Evolutionary conservation across 2,797 vertebrate species (phyloP).

Genomic region (Oreonectes daqikongensis): DNA sequence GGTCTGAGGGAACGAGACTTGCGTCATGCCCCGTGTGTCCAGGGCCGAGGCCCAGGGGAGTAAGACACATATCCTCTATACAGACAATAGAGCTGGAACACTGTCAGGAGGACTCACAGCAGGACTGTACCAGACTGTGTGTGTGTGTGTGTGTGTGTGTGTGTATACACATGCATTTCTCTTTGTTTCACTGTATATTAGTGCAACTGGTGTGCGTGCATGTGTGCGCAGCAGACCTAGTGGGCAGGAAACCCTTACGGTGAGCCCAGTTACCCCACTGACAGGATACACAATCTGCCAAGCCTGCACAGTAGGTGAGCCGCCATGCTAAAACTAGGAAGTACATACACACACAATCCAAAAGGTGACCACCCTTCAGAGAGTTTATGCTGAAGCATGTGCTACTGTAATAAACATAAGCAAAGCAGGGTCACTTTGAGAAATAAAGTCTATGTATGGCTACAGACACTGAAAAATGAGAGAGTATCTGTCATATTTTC

Average conservation of each 20-base stretch:
- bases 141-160: slow-evolving; percentile 3
- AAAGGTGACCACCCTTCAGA: slow-evolving; percentile 41
- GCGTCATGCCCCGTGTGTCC: slow-evolving; percentile 84
- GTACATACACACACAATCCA: slow-evolving; percentile 36
- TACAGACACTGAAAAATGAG: slow-evolving; percentile 52
- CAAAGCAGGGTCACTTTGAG: slow-evolving; percentile 16
- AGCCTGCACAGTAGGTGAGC: slow-evolving; percentile 58
- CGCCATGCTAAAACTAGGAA: slow-evolving; percentile 50
- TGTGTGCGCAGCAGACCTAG: slow-evolving; percentile 65
- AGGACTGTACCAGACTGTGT: slow-evolving; percentile 63
- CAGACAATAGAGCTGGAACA: slow-evolving; percentile 84
- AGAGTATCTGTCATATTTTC: slow-evolving; percentile 62
- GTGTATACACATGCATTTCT: slow-evolving; percentile 17
- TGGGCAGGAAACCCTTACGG: slow-evolving; percentile 76
- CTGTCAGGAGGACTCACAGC: slow-evolving; percentile 75
- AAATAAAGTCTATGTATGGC: slow-evolving; percentile 45
- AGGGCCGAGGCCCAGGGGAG: slow-evolving; percentile 77
- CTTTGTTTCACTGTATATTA: slow-evolving; percentile 30
- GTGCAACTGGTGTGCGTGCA: slow-evolving; percentile 21
- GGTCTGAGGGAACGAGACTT: slow-evolving; percentile 78
- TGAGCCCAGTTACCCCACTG: slow-evolving; percentile 72
- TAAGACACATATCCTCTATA: slow-evolving; percentile 82
- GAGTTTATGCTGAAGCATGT: slow-evolving; percentile 21
- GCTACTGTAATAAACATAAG: neutral
- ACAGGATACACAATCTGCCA: slow-evolving; percentile 72